Evolutionary conservation across 2,797 vertebrate genomes (phyloP).

Genomic region (Prionace glauca): DNA sequence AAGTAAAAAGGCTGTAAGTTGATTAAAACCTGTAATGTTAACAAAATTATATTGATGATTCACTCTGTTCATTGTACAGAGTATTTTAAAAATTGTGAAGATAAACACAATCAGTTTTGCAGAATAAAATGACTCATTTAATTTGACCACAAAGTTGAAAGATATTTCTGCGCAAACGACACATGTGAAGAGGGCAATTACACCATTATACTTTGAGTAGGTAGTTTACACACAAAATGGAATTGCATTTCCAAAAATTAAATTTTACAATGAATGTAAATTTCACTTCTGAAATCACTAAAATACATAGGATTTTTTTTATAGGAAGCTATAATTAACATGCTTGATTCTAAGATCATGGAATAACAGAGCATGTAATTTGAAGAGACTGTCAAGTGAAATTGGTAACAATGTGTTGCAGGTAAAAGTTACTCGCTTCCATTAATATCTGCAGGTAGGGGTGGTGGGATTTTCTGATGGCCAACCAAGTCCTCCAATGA

Average conservation of each 20-base stretch:
- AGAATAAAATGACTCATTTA: constrained; percentile 12
- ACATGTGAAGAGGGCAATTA: background rate
- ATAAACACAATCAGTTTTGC: background rate
- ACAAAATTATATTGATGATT: background rate
- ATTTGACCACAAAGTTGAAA: background rate
- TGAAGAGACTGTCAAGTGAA: background rate
- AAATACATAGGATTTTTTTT: too few species aligned
- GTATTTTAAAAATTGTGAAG: background rate
- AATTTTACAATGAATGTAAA: background rate
- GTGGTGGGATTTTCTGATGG: background rate
- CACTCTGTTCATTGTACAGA: background rate
- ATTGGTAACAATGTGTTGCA: background rate
- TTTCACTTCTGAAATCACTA: background rate
- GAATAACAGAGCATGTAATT: too few species aligned
- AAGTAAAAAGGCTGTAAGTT: background rate
- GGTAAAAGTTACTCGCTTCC: background rate
- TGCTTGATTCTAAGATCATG: background rate
- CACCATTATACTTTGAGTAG: background rate
- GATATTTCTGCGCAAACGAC: background rate
- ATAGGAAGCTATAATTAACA: background rate
- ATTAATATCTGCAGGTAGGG: background rate
- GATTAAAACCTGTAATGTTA: background rate
- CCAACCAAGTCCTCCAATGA: too few species aligned
- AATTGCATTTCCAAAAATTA: background rate
- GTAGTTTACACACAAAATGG: background rate